These are phyloP conservation scores for Melanostigma gelatinosum DNA, from an alignment of 2,113 vertebrate genomes.

Conservation along the genomic window DNA sequence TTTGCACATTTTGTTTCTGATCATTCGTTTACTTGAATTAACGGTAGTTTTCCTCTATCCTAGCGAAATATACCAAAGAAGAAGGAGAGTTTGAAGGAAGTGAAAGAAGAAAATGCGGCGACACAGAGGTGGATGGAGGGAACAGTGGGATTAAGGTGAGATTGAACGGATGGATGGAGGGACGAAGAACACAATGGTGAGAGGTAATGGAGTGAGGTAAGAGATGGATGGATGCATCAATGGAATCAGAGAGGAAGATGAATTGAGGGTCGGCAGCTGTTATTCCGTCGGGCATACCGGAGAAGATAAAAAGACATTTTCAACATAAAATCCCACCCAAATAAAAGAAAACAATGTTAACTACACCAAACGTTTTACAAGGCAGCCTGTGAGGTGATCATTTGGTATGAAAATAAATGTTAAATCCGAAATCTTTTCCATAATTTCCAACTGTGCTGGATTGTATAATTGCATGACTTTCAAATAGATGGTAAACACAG, in stretches of 20 bases:
- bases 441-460: background rate
- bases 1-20: background rate
- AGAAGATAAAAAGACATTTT: slow-evolving; percentile 16
- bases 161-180: slow-evolving; percentile 58
- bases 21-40: background rate
- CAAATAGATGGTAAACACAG: background rate
- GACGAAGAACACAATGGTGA: slow-evolving; percentile 49
- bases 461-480: background rate
- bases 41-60: background rate
- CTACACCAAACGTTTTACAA: background rate
- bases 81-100: slow-evolving; percentile 2
- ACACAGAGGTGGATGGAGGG: slow-evolving; percentile 32
- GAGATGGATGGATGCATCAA: slow-evolving; percentile 71
- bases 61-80: background rate
- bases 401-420: background rate
- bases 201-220: slow-evolving; percentile 72
- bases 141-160: slow-evolving; percentile 50
- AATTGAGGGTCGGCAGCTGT: slow-evolving; percentile 26
- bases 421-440: background rate
- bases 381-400: background rate
- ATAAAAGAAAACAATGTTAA: background rate
- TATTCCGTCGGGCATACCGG: background rate
- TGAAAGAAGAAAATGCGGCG: slow-evolving; percentile 24
- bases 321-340: background rate
- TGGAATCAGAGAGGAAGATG: slow-evolving; percentile 64